These are phyloP conservation scores for Nothoprocta pentlandii DNA, from an alignment of 2,113 vertebrate genomes.

Conservation along the genomic window DNA sequence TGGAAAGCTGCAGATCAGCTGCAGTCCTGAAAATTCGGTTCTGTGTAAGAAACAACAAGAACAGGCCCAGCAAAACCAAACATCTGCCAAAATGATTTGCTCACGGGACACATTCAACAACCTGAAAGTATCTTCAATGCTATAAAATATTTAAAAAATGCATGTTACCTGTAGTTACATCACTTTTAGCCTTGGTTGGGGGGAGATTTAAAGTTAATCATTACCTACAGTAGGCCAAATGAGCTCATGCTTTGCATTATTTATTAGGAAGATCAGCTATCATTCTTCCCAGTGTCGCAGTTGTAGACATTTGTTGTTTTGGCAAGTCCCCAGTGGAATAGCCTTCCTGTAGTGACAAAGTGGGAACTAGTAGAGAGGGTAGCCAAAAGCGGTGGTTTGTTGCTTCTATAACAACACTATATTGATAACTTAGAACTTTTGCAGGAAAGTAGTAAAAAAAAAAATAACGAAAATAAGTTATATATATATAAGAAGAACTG, in stretches of 20 bases:
- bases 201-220: not conserved
- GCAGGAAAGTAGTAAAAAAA: not conserved
- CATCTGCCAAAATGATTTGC: not conserved
- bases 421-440: not conserved
- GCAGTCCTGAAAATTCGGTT: not conserved
- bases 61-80: not conserved
- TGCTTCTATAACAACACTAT: not conserved
- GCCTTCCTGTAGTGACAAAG: not conserved
- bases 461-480: not conserved
- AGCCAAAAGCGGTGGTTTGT: not conserved
- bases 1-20: not conserved
- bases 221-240: not conserved
- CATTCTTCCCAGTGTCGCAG: not conserved
- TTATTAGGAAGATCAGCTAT: not conserved
- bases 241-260: conserved; percentile 14
- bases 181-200: not conserved
- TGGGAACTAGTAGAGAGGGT: not conserved
- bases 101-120: not conserved
- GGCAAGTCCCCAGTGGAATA: not conserved
- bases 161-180: not conserved
- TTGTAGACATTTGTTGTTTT: not conserved
- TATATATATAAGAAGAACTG: not conserved
- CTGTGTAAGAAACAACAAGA: not conserved
- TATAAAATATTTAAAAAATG: not conserved
- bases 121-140: not conserved